Percentiles rank a stretch among this genome's conserved stretches.
These are phyloP conservation scores for Thamnophis elegans DNA, from an alignment of 2,797 vertebrate genomes.

Conservation along the genomic window DNA sequence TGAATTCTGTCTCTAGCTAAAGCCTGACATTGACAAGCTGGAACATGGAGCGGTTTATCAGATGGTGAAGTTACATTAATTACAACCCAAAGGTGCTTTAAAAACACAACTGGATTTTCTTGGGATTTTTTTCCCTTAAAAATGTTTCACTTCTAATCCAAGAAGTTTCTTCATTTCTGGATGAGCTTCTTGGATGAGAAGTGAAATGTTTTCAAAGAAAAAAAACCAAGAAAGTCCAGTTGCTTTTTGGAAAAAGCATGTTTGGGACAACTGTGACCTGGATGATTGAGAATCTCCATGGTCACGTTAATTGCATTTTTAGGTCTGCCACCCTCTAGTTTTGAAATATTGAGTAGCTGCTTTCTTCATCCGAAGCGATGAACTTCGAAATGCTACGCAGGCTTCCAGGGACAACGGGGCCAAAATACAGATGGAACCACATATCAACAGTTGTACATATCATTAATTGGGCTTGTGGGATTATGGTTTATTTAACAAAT, in stretches of 20 bases:
- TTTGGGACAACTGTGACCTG: background rate
- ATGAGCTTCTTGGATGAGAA: background rate
- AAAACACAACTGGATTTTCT: background rate
- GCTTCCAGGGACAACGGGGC: background rate
- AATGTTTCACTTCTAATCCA: background rate
- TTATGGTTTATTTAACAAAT: background rate
- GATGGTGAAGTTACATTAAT: background rate
- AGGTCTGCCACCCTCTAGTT: background rate
- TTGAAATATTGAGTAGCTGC: background rate
- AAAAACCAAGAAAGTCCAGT: background rate
- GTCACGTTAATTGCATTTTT: background rate
- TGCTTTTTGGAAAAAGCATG: background rate
- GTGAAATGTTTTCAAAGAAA: background rate
- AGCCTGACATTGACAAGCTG: background rate
- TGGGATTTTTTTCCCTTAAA: background rate
- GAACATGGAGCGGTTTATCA: background rate
- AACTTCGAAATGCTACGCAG: background rate
- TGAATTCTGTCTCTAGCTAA: background rate
- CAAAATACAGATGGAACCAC: background rate
- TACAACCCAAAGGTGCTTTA: background rate
- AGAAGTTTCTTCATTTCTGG: background rate
- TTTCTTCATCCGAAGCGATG: background rate
- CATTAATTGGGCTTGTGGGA: background rate
- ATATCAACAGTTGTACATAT: background rate
- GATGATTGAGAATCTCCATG: background rate